Base-by-base conservation (phyloP, 2,797 vertebrate genomes). In the Knipowitschia caucasica region DNA sequence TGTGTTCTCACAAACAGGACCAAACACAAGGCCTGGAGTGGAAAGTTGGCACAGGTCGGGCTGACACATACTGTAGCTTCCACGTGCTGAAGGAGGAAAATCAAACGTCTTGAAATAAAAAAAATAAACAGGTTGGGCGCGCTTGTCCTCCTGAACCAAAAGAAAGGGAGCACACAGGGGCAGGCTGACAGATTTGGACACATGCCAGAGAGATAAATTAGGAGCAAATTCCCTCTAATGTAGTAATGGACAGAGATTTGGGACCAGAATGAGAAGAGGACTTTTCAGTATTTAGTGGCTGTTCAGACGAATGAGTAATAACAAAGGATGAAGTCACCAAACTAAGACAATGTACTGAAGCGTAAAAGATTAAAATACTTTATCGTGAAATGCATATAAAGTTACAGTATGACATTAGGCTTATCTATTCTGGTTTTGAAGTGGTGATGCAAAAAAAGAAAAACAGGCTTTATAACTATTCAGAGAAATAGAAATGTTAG, bases 11-110 rank as follows among this genome's bases (percentile, higher is more conserved):
- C 66, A 71, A 57, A 39, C 53, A 51, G 12, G 25, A 64, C 70
- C 67, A 57, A 58, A 70, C 62, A 50, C 53, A 66, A 62, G 66
- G 80, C 80, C 75, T 65, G 77, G 78, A 74, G 75, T 75, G 82
- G 78, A 81, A 77, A 82, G 70, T 58, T 71, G 68, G 66, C 69
- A 4, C 15, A n/a, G 24, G 59, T 47, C 24, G 29, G 10, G 25
- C 54, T 43, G 61, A 67, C 64, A 60, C 65, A 55, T 40, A n/a
- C n/a, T n/a, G n/a, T n/a, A 54, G 11, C 52, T 64, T 73, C 64
- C 69, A 71, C 74, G 64, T 53, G 67, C 78, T 73, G 67, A n/a
- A n/a, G 44, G 62, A 73, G 54, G 62, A 66, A 65, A 78, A 84
- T 76, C 36, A 75, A 73, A 76, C 4, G 64, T 66, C 62, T 73